These are phyloP conservation scores for Hormiphora californensis DNA, from an alignment of 37 sponge, comb jelly and placozoan genomes.

Conservation along the genomic window DNA sequence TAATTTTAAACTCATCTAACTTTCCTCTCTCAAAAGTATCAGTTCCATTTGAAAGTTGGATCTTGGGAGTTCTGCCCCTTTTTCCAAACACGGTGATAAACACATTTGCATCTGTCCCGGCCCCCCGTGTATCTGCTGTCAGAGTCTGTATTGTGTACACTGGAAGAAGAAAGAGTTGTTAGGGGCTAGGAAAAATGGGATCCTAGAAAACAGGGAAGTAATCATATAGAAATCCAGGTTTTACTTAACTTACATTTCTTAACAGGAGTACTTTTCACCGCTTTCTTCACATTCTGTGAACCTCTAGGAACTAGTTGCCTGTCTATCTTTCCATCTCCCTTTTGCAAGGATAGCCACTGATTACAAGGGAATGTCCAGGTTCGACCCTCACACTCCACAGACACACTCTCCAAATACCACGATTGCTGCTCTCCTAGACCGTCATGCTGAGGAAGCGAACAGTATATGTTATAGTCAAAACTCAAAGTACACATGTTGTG, in stretches of 20 bases:
- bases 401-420: conserved; percentile 67
- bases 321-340: conserved; percentile 64
- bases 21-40: conserved; percentile 34
- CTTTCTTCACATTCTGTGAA: neutral
- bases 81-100: conserved; percentile 65
- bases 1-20: conserved; percentile 21
- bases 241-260: neutral
- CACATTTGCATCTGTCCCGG: conserved; percentile 74
- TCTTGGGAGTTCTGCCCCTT: conserved; percentile 58
- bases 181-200: neutral
- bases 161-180: too few species aligned
- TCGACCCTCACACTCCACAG: conserved; percentile 57
- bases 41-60: conserved; percentile 52
- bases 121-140: conserved; percentile 69
- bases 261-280: neutral
- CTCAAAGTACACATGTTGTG: too few species aligned
- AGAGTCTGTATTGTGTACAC: conserved; percentile 57
- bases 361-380: conserved; percentile 69
- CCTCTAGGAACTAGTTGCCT: conserved; percentile 43
- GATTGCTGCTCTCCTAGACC: conserved; percentile 61
- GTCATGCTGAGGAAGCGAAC: conserved; percentile 61
- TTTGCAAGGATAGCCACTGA: conserved; percentile 67
- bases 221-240: neutral
- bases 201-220: neutral
- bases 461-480: too few species aligned